Evolutionary conservation across 2,113 vertebrate species (phyloP), one percentile per base, ranked within the genome.

Genomic region (Planiliza haematocheilus): DNA sequence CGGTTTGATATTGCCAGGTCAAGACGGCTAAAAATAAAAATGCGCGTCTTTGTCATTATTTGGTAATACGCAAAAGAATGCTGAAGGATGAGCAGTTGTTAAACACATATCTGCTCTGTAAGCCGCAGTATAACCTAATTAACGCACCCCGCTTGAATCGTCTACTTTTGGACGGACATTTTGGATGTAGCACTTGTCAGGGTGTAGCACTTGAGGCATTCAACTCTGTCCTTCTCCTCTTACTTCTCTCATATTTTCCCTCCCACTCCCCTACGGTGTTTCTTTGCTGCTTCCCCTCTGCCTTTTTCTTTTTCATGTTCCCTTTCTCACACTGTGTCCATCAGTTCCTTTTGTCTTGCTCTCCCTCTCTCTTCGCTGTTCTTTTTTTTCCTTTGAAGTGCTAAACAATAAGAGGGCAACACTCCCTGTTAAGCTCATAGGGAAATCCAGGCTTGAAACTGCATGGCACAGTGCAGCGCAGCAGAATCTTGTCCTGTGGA

Each of bases 311-410:
- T 49, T 77, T 74, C 65, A 65, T 73, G 57, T 59, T 65, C 43
- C 46, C 49, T 67, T 60, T 79, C 49, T 75, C 55, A 20, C 51
- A 51, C 46, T n/a, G 46, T 64, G 20, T 76, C 80, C 82, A 36
- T 86, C 81, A 69, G 65, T 65, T 49, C 34, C 42, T 62, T 30
- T 42, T 9, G 50, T 65, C 60, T 10, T 21, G 2, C 18, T 12
- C 42, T 42, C 58, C 39, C 41, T 10, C 46, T 11, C 43, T 18
- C 37, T 8, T 60, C 64, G 78, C 60, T 55, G 60, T 61, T 78
- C 42, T 60, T 78, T 75, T 71, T 5, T 84, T 87, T 65, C 61
- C 82, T 91, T 92, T 91, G 88, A 92, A 92, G 90, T 91, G 83
- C 74, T 90, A 87, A 92, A 92, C 89, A 92, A 91, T 85, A 74